A percentile compares a stretch with the other conserved stretches of the same genome.
These are phyloP conservation scores for Desmophyllum pertusum DNA, from an alignment of 92 coral and sea anemone species.

Conservation along the genomic window DNA sequence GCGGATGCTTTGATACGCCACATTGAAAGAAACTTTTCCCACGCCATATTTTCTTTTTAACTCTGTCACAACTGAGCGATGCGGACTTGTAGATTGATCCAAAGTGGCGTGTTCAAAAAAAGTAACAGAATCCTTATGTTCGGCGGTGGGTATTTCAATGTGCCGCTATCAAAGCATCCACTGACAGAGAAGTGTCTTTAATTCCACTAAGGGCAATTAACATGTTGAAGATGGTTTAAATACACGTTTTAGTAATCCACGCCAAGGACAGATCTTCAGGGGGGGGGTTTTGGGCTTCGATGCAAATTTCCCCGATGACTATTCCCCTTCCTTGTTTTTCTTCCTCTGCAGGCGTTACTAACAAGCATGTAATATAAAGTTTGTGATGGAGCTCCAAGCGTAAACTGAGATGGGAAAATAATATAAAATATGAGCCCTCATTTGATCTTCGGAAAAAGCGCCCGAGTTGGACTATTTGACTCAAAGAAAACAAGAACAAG, in stretches of 20 bases:
- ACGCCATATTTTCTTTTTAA: neutral
- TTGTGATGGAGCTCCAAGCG: slow-evolving; percentile 20
- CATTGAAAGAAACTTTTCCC: slow-evolving; percentile 26
- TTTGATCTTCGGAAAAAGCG: slow-evolving; percentile 41
- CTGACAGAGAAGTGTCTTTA: slow-evolving; percentile 31
- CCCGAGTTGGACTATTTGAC: slow-evolving; percentile 39
- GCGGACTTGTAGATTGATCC: neutral
- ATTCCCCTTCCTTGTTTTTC: slow-evolving; percentile 39
- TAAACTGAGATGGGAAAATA: slow-evolving; percentile 43
- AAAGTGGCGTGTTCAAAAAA: neutral
- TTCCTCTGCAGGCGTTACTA: slow-evolving; percentile 26
- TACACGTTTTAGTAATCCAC: slow-evolving; percentile 33
- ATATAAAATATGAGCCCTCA: slow-evolving; percentile 42
- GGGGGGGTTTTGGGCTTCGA: too few relatives aligned
- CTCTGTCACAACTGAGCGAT: too few relatives aligned
- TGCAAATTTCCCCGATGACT: slow-evolving; percentile 44
- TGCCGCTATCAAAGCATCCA: slow-evolving; percentile 37
- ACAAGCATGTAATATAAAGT: slow-evolving; percentile 27
- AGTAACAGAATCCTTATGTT: slow-evolving; percentile 27
- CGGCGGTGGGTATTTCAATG: slow-evolving; percentile 28
- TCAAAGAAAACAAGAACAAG: neutral
- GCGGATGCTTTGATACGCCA: slow-evolving; percentile 39
- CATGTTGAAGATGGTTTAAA: slow-evolving; percentile 16
- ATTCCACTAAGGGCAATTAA: slow-evolving; percentile 36
- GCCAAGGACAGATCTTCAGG: slow-evolving; percentile 35